These are phyloP conservation scores for western clawed frog (Xenopus tropicalis) DNA, from an alignment of 2,113 vertebrate species.

Conservation along the genomic window DNA sequence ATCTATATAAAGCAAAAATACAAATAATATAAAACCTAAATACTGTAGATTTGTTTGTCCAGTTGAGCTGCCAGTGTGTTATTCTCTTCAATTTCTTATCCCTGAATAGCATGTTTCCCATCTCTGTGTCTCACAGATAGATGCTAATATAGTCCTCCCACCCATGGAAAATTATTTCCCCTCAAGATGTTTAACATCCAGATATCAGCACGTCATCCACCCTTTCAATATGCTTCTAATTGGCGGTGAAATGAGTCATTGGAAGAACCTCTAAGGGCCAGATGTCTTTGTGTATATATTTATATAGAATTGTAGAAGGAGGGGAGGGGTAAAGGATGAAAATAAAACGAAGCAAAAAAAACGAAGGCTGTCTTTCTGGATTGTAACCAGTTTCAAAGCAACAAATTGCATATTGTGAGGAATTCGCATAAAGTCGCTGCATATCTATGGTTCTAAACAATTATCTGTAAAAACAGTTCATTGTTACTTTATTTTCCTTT, in stretches of 20 bases:
- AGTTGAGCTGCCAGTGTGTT: too few relatives aligned
- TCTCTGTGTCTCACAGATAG: not conserved
- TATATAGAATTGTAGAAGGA: constrained; percentile 14
- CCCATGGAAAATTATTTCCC: constrained; percentile 4
- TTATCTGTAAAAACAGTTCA: not conserved
- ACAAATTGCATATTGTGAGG: not conserved
- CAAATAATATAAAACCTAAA: too few relatives aligned
- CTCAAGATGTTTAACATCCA: constrained; percentile 23
- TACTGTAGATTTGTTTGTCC: too few relatives aligned
- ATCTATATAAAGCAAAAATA: too few relatives aligned
- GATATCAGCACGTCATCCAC: constrained; percentile 1
- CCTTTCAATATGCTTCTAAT: constrained; percentile 27
- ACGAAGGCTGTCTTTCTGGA: not conserved
- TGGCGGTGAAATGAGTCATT: constrained; percentile 31
- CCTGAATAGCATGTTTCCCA: too few relatives aligned
- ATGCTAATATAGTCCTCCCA: not conserved
- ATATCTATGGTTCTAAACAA: not conserved
- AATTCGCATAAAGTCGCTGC: not conserved
- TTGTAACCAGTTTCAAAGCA: not conserved
- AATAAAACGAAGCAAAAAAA: not conserved
- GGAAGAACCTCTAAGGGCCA: constrained; percentile 15
- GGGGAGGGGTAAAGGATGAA: not conserved
- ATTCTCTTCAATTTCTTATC: too few relatives aligned
- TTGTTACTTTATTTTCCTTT: not conserved
- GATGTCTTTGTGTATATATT: constrained; percentile 23